Percentiles rank a stretch among this genome's conserved stretches.
Evolutionary conservation across 2,888 invertebrate species (phyloP).

Genomic region (Serrognathus titanus): DNA sequence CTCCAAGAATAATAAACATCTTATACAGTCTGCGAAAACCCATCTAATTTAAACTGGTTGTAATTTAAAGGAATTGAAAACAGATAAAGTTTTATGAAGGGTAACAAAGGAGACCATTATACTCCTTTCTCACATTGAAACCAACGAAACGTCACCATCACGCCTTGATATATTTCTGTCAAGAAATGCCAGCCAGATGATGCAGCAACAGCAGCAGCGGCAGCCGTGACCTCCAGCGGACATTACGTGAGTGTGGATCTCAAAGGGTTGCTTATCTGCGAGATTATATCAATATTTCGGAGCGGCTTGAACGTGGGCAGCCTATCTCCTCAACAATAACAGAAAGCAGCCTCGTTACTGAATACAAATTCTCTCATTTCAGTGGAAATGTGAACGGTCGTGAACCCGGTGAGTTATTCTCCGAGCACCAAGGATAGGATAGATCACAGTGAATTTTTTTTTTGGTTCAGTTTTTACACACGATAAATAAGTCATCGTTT

Average conservation of each 20-base stretch:
- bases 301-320: conserved; percentile 43
- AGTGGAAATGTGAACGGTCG: conserved; percentile 36
- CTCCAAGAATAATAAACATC: no score
- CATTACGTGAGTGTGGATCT: conserved; percentile 19
- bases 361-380: conserved; percentile 47
- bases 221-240: conserved; percentile 12
- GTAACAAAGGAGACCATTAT: no score
- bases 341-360: conserved; percentile 36
- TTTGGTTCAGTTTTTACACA: background rate
- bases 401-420: conserved; percentile 24
- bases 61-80: no score
- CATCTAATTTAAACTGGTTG: no score
- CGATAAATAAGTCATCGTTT: no score
- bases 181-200: background rate
- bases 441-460: background rate
- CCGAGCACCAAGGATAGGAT: background rate
- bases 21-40: no score
- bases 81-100: no score
- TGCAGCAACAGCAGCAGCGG: background rate
- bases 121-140: no score
- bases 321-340: conserved; percentile 41
- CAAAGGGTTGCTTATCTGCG: conserved; percentile 40
- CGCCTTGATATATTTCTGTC: conserved; percentile 5
- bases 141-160: background rate
- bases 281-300: conserved; percentile 47